Conservation (phyloP, 2,113 vertebrate species). For the Rattus norvegicus region DNA sequence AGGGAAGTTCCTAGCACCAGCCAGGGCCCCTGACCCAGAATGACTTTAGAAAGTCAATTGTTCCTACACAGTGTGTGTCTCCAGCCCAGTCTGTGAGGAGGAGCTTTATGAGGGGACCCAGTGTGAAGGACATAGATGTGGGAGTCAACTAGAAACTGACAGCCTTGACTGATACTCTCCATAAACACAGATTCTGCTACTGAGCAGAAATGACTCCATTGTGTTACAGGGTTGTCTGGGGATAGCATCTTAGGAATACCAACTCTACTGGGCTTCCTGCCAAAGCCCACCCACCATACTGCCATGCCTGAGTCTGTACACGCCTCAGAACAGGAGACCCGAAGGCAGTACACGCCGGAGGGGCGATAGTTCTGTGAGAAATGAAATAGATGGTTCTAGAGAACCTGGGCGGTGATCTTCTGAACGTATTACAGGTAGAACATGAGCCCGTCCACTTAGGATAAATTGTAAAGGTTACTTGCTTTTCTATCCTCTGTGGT, state of each 20-base stretch:
- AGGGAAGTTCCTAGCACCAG: background rate
- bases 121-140: background rate
- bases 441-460: background rate
- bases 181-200: background rate
- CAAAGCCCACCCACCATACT: background rate
- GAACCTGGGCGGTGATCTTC: background rate
- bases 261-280: background rate
- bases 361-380: background rate
- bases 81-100: background rate
- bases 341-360: background rate
- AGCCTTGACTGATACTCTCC: background rate
- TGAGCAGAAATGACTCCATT: background rate
- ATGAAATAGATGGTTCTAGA: background rate
- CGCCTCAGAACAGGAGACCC: background rate
- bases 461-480: background rate
- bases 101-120: background rate
- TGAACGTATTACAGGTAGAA: background rate
- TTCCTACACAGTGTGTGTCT: background rate
- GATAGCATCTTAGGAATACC: background rate
- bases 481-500: background rate
- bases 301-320: background rate
- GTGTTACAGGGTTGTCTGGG: background rate
- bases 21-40: background rate
- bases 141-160: background rate
- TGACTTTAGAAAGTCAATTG: background rate